These are phyloP conservation scores for Aix galericulata DNA, from an alignment of 2,113 vertebrate species.

Conservation along the genomic window DNA sequence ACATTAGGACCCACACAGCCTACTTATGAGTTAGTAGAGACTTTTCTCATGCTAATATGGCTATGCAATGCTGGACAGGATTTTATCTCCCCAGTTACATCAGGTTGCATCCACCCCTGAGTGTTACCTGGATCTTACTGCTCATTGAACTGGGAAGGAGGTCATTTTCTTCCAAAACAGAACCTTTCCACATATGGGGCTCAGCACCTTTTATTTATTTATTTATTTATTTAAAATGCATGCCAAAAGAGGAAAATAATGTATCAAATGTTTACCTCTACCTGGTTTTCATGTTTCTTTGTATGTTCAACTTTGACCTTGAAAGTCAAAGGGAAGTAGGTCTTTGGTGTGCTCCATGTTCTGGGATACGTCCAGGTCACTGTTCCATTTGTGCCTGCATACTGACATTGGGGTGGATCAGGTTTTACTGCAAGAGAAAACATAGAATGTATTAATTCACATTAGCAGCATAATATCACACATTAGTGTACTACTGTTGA, in stretches of 20 bases:
- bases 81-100: background rate
- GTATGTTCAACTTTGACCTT: slow-evolving; percentile 41
- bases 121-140: background rate
- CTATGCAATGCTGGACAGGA: background rate
- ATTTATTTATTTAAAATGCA: too few species aligned
- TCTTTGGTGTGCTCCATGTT: slow-evolving; percentile 76
- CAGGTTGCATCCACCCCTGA: background rate
- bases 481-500: background rate
- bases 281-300: background rate
- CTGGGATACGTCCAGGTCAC: slow-evolving; percentile 77
- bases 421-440: slow-evolving; percentile 73
- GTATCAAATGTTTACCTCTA: background rate
- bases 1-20: background rate
- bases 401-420: slow-evolving; percentile 67
- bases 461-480: background rate
- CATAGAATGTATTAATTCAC: background rate
- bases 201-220: background rate
- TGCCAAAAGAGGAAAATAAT: background rate
- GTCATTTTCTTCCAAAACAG: background rate
- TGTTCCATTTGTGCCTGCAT: slow-evolving; percentile 46
- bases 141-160: background rate
- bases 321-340: slow-evolving; percentile 78
- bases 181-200: background rate
- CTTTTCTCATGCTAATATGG: background rate
- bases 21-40: background rate